Conservation (phyloP, 2,888 invertebrate species). For the Abscondita cerata region DNA sequence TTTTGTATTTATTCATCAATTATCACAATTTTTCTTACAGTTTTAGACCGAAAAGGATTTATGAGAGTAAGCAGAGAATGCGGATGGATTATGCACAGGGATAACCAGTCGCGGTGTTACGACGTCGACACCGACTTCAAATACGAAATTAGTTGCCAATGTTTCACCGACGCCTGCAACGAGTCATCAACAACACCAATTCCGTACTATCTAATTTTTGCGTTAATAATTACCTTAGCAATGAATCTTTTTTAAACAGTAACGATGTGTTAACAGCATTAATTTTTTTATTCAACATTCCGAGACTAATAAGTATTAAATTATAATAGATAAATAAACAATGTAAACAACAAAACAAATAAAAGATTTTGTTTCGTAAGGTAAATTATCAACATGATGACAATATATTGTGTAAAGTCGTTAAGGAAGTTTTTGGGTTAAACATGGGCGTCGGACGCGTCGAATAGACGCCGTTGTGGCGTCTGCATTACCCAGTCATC, state of each 20-base stretch:
- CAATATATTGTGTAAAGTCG: constrained; percentile 1
- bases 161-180: constrained; percentile 70
- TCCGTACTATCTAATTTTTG: background rate
- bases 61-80: constrained; percentile 66
- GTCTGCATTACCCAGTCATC: background rate
- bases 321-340: no score
- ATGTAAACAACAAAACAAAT: no score
- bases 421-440: constrained; percentile 6
- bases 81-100: constrained; percentile 63
- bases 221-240: background rate
- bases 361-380: no score
- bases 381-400: background rate
- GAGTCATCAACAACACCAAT: constrained; percentile 25
- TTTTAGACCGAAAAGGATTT: constrained; percentile 55
- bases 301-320: no score
- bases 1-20: constrained; percentile 4
- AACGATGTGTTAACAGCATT: no score
- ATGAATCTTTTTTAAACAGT: no score
- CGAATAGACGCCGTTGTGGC: constrained; percentile 8
- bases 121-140: constrained; percentile 70
- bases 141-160: constrained; percentile 68
- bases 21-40: constrained; percentile 49
- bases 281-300: no score
- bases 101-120: constrained; percentile 60
- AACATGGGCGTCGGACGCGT: constrained; percentile 8